phyloP scores from a whole-genome alignment of 2,888 invertebrate genomes.

The Catocala sponsa region DNA sequence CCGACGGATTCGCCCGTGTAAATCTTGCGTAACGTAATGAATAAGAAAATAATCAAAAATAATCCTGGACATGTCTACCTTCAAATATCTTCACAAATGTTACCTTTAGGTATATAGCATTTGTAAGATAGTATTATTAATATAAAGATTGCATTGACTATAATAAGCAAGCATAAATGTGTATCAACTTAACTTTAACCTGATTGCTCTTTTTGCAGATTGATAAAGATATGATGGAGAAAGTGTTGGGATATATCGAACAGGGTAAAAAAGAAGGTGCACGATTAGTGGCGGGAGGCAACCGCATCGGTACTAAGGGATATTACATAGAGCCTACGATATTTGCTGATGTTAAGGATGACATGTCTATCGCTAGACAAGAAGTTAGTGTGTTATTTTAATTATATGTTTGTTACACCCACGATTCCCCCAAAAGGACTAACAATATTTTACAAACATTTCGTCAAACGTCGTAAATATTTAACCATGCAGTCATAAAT shows the following conservation, averaged over 20 bases:
- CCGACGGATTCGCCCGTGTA: too few species aligned
- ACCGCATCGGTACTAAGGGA: conserved; percentile 89
- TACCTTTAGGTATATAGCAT: not conserved
- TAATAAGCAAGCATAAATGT: not conserved
- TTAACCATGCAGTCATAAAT: too few species aligned
- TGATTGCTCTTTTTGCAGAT: conserved; percentile 76
- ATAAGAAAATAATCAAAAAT: too few species aligned
- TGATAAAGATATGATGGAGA: conserved; percentile 91
- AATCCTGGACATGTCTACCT: too few species aligned
- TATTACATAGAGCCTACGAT: conserved; percentile 94
- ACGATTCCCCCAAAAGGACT: too few species aligned
- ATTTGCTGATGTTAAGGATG: conserved; percentile 91
- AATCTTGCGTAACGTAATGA: too few species aligned
- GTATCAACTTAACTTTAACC: too few species aligned
- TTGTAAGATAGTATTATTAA: not conserved
- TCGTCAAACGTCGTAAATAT: too few species aligned
- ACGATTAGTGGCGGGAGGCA: conserved; percentile 92
- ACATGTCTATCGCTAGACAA: conserved; percentile 93
- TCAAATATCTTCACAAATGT: too few species aligned
- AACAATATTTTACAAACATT: too few species aligned
- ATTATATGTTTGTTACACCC: not conserved
- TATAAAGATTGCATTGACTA: not conserved
- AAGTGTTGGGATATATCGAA: conserved; percentile 92
- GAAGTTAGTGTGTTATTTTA: conserved; percentile 84
- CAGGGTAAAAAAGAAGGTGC: conserved; percentile 94